These are phyloP conservation scores for Eupeodes latifasciatus DNA, from an alignment of 2,888 invertebrate genomes.

Conservation along the genomic window DNA sequence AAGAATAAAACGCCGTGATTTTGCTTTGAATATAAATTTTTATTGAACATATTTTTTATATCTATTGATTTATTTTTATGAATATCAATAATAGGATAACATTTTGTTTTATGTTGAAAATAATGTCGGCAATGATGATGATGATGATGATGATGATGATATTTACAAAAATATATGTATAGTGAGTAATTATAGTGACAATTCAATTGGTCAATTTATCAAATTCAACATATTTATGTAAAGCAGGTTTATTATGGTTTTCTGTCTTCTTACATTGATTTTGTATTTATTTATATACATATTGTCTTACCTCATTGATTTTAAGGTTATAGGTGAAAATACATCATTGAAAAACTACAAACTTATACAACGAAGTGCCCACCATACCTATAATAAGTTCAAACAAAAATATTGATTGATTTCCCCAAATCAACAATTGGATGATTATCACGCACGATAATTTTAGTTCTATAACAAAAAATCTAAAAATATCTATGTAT, in stretches of 20 bases:
- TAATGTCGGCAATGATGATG: not conserved
- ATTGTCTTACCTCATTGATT: too few relatives aligned
- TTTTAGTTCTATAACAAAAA: not conserved
- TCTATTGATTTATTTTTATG: slow-evolving; percentile 6
- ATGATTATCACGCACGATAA: slow-evolving; percentile 36
- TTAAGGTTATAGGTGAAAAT: too few relatives aligned
- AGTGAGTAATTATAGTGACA: not conserved
- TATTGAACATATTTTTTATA: slow-evolving; percentile 13
- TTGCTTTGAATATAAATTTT: slow-evolving; percentile 59
- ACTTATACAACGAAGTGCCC: not conserved
- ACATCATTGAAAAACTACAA: not conserved
- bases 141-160: slow-evolving; percentile 27
- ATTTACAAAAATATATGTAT: slow-evolving; percentile 38
- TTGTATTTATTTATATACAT: too few relatives aligned
- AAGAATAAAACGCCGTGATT: slow-evolving; percentile 2
- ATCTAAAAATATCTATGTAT: slow-evolving; percentile 2
- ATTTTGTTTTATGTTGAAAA: not conserved
- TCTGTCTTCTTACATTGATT: too few relatives aligned
- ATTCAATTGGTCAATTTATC: not conserved
- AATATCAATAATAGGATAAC: slow-evolving; percentile 28
- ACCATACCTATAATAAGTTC: too few relatives aligned
- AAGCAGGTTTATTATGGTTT: too few relatives aligned
- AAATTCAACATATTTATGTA: too few relatives aligned
- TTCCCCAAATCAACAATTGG: slow-evolving; percentile 6
- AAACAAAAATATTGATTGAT: slow-evolving; percentile 20